These are phyloP conservation scores for Parnassius orleans DNA, from an alignment of 2,888 invertebrate genomes.

Conservation along the genomic window DNA sequence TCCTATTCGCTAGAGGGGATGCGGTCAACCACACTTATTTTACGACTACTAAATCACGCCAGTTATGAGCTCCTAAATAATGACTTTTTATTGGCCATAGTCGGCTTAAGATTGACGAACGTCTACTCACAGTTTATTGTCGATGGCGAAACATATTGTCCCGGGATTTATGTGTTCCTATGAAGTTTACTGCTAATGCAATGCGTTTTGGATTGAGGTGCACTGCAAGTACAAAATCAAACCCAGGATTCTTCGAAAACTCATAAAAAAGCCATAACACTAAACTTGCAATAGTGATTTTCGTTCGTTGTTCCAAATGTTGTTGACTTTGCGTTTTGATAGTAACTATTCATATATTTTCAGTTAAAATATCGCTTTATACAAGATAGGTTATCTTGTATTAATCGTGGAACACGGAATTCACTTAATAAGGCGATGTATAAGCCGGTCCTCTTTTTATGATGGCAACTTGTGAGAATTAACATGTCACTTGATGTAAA, in stretches of 20 bases:
- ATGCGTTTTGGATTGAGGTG: conserved; percentile 40
- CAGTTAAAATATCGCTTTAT: background rate
- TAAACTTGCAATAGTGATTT: conserved; percentile 7
- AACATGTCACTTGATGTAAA: conserved; percentile 32
- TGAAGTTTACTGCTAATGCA: conserved; percentile 69
- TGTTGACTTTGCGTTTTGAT: background rate
- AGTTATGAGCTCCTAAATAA: conserved; percentile 77
- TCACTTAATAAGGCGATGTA: conserved; percentile 3
- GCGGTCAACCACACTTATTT: conserved; percentile 61
- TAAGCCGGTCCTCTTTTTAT: conserved; percentile 11
- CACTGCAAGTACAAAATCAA: conserved; percentile 16
- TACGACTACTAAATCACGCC: conserved; percentile 71
- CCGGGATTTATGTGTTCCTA: conserved; percentile 61
- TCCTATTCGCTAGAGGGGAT: conserved; percentile 46
- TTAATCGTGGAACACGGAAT: conserved; percentile 1
- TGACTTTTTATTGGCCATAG: conserved; percentile 71
- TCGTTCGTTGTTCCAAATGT: background rate
- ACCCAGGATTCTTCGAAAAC: conserved; percentile 18
- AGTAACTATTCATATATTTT: background rate
- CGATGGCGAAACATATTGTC: conserved; percentile 56
- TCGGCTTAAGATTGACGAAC: conserved; percentile 66
- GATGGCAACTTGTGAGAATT: conserved; percentile 20
- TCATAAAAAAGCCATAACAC: conserved; percentile 3
- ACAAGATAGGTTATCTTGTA: background rate
- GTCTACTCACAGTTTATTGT: conserved; percentile 63